These are phyloP conservation scores for Agriotes lineatus DNA, from an alignment of 2,888 invertebrate species.

Conservation along the genomic window DNA sequence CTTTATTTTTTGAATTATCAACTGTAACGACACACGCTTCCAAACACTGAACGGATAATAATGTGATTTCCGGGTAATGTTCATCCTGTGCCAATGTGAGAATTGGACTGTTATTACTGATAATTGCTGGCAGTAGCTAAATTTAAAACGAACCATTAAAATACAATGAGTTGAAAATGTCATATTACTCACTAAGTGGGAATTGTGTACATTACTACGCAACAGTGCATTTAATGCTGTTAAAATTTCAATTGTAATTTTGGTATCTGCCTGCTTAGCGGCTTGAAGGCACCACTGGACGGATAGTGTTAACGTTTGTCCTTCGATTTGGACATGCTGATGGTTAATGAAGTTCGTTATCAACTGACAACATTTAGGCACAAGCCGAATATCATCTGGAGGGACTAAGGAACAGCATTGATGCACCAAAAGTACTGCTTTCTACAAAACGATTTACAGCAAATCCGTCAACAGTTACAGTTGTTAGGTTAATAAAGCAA, in stretches of 20 bases:
- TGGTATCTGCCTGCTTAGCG: conserved; percentile 50
- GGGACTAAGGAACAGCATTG: conserved; percentile 62
- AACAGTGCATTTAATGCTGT: conserved; percentile 63
- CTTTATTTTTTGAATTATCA: conserved; percentile 38
- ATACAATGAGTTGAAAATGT: neutral
- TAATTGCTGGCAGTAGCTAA: conserved; percentile 51
- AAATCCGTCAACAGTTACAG: no score
- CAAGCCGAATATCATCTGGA: conserved; percentile 69
- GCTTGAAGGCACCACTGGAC: conserved; percentile 63
- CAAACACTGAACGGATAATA: conserved; percentile 58
- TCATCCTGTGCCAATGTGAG: conserved; percentile 36
- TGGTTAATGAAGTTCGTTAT: conserved; percentile 69
- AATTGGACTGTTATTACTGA: conserved; percentile 44
- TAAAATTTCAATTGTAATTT: conserved; percentile 59
- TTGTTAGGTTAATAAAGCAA: conserved; percentile 21
- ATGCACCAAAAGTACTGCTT: conserved; percentile 62
- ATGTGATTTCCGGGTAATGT: conserved; percentile 47
- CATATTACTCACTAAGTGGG: conserved; percentile 12
- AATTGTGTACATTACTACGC: conserved; percentile 9
- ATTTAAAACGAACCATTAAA: neutral
- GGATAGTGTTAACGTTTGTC: conserved; percentile 58
- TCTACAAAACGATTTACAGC: no score
- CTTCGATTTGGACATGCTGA: conserved; percentile 68
- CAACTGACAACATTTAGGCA: conserved; percentile 72
- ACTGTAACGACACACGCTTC: conserved; percentile 56